Evolutionary conservation across 2,113 vertebrate species (phyloP), one percentile per base, ranked within the genome.

Genomic region (Corythornis vintsioides): DNA sequence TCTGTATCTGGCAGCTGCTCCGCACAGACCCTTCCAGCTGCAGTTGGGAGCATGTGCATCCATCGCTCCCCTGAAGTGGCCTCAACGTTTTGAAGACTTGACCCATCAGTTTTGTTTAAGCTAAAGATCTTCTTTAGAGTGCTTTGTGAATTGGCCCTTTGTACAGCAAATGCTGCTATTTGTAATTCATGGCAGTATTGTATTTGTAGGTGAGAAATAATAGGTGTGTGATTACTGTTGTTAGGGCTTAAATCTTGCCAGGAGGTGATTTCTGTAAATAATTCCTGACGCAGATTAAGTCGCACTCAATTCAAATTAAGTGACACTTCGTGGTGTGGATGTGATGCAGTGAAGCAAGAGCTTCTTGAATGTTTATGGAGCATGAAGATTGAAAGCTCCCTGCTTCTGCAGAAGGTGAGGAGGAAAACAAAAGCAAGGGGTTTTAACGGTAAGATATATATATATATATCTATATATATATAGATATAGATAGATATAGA

Each of bases 171-270:
- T 9, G 29, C 33, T 52, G 65, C 83, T 78, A 43, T 47, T 86
- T 60, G 65, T 56, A 56, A 29, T 66, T 85, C 24, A 3, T 19
- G 24, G 40, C 45, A 61, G 1, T 57, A 0, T 29, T 18, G n/a
- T 11, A 3, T 91, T 82, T 70, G 61, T 19, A 45, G 29, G 10
- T 83, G 66, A 65, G 77, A 59, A 78, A 19, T 43, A 21, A 71
- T 7, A 48, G 8, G 0, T 26, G 29, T 7, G 1, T 3, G 8
- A n/a, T 76, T 45, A 3, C 35, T 74, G 61, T 17, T 47, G 64
- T 42, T 55, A 64, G 38, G 31, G n/a, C 75, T 80, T 48, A 57
- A 7, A 9, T 83, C 55, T 63, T 38, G 38, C 64, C 42, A 42
- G 35, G 11, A 0, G 0, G 26, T 28, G 64, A 31, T 76, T 40